Conservation (phyloP, 1,140 invertebrate species). For the Penaeus vannamei region DNA sequence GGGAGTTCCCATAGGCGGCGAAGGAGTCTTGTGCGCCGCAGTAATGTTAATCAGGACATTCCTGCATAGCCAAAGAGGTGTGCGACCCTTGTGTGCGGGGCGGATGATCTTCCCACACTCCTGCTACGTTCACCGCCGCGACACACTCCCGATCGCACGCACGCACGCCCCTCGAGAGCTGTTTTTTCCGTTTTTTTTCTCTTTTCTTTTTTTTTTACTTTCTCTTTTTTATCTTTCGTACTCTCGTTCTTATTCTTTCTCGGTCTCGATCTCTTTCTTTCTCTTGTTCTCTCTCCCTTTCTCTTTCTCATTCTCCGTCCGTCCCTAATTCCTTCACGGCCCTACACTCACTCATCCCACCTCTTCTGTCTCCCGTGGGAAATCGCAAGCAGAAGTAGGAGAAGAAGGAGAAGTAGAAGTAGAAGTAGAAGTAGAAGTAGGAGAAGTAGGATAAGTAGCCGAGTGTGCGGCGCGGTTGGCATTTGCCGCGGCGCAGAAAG, state of each 20-base stretch:
- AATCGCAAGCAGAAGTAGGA: not conserved
- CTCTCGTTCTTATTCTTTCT: not conserved
- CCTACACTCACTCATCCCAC: not conserved
- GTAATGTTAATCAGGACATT: conserved; percentile 22
- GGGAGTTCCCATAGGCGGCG: too few species aligned
- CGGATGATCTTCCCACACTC: too few species aligned
- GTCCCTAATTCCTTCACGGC: not conserved
- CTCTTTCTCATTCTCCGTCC: not conserved
- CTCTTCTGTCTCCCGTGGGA: not conserved
- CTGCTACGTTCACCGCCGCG: not conserved
- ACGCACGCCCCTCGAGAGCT: not conserved
- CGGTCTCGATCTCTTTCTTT: not conserved
- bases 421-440: not conserved
- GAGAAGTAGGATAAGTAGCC: not conserved
- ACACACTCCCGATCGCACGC: conserved; percentile 4
- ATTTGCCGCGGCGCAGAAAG: too few species aligned
- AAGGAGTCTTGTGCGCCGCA: not conserved
- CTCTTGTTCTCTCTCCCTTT: not conserved
- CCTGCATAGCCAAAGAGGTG: conserved; percentile 10
- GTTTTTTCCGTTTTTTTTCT: not conserved
- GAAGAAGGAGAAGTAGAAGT: not conserved
- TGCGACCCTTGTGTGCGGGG: too few species aligned
- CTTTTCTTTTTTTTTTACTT: not conserved
- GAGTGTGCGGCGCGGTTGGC: too few species aligned
- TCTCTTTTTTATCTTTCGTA: not conserved